phyloP scores from a whole-genome alignment of 2,797 vertebrate genomes.

The Choloepus didactylus region DNA sequence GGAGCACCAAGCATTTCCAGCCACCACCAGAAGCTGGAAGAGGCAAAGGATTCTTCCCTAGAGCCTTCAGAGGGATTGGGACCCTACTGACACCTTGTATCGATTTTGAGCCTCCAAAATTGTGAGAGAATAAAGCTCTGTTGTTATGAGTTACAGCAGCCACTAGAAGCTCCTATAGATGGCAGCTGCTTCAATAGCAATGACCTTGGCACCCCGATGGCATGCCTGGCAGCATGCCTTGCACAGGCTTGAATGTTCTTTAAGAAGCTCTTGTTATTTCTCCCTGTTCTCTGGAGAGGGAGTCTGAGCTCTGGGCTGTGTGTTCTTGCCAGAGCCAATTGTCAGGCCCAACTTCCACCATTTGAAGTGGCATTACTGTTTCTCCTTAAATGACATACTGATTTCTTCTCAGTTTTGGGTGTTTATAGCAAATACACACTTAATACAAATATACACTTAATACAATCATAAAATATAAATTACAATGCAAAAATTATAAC shows the following conservation, averaged over 20 bases:
- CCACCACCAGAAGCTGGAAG: too few species aligned
- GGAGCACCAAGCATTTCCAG: too few species aligned
- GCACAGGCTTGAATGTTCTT: not conserved
- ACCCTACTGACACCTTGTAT: too few species aligned
- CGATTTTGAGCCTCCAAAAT: too few species aligned
- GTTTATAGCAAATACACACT: not conserved
- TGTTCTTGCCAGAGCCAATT: rapidly evolving
- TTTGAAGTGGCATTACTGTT: not conserved
- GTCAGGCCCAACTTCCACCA: rapidly evolving
- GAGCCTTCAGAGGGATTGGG: too few species aligned
- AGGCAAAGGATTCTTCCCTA: too few species aligned
- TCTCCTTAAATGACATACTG: not conserved
- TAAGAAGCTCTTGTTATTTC: not conserved
- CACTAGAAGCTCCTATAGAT: too few species aligned
- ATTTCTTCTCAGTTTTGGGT: not conserved
- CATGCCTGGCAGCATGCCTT: not conserved
- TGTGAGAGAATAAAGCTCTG: too few species aligned
- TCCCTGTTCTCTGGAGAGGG: not conserved
- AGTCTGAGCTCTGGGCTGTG: not conserved
- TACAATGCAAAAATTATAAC: not conserved
- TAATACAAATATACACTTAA: not conserved
- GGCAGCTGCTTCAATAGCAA: not conserved
- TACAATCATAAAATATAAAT: not conserved
- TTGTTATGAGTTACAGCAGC: too few species aligned
- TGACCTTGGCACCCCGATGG: not conserved